These are phyloP conservation scores for Engraulis encrasicolus DNA, from an alignment of 2,113 vertebrate genomes.

Conservation along the genomic window DNA sequence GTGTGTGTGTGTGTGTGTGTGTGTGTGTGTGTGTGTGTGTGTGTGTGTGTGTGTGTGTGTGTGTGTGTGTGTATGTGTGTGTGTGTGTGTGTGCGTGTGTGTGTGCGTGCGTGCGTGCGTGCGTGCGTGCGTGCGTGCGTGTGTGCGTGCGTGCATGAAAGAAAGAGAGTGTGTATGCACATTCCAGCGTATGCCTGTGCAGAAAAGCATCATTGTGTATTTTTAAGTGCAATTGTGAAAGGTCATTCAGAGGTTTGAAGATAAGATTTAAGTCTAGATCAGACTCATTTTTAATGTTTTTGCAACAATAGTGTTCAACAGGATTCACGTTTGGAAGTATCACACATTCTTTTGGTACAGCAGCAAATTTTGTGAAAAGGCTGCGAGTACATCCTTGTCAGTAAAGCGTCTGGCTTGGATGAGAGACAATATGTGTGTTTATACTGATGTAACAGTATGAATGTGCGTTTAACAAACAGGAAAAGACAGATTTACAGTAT, in stretches of 20 bases:
- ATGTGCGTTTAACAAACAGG: no score
- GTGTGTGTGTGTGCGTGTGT: not conserved
- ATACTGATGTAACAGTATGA: no score
- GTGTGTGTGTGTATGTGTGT: slow-evolving; percentile 12
- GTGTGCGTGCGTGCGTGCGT: not conserved
- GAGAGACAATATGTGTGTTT: no score
- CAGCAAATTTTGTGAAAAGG: not conserved
- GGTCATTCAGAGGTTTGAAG: no score
- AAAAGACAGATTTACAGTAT: not conserved
- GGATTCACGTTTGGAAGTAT: not conserved
- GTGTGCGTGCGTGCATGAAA: not conserved
- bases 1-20: slow-evolving; percentile 4
- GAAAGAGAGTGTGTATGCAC: not conserved
- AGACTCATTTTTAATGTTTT: no score
- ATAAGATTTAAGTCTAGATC: no score
- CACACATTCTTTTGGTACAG: not conserved
- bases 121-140: not conserved
- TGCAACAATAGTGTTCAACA: not conserved
- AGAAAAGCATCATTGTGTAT: no score
- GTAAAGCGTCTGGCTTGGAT: not conserved
- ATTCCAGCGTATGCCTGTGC: not conserved
- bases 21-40: not conserved
- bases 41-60: slow-evolving; percentile 22
- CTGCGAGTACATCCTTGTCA: not conserved
- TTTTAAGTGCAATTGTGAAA: no score